Evolutionary conservation across 2,113 vertebrate species (phyloP).

Genomic region (Raja brachyura): DNA sequence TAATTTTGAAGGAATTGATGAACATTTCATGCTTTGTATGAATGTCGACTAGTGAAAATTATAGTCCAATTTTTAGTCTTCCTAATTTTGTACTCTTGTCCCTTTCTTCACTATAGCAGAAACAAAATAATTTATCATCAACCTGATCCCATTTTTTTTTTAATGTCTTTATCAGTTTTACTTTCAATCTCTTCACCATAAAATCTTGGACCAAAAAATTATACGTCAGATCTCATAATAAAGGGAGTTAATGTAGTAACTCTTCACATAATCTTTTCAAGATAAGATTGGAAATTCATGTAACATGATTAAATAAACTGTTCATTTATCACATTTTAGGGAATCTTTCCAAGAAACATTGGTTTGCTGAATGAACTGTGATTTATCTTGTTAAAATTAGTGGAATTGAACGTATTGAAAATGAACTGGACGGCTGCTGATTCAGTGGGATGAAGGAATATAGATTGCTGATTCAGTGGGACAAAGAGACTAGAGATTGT

Average conservation of each 20-base stretch:
- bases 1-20: neutral
- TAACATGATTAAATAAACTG: neutral
- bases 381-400: neutral
- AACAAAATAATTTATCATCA: neutral
- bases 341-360: neutral
- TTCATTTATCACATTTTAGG: neutral
- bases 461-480: neutral
- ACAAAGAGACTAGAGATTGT: neutral
- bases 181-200: neutral
- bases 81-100: neutral
- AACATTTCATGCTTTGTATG: neutral
- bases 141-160: neutral
- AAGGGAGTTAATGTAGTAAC: neutral
- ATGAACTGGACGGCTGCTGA: neutral
- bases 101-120: neutral
- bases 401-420: neutral
- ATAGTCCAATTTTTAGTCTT: neutral
- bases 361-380: neutral
- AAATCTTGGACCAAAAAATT: neutral
- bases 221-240: neutral
- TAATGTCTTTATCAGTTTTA: neutral
- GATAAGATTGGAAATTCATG: neutral
- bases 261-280: neutral
- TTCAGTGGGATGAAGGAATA: neutral
- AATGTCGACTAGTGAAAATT: neutral